Evolutionary conservation across 2,113 vertebrate genomes (phyloP).

Genomic region (Oriolus oriolus): DNA sequence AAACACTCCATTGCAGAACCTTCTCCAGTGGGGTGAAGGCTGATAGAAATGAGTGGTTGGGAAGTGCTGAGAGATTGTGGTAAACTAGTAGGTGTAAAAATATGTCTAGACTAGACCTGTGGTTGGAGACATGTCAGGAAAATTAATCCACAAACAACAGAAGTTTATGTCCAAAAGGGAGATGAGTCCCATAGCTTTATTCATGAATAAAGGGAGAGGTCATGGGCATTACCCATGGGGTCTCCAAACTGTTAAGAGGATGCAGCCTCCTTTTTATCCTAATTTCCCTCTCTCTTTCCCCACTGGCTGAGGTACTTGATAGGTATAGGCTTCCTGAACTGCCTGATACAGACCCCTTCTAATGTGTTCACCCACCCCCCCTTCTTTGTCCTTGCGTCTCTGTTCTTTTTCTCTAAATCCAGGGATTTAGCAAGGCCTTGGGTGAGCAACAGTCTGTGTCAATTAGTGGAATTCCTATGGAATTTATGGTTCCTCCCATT

Average conservation of each 20-base stretch:
- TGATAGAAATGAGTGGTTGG: not conserved
- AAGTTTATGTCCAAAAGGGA: not conserved
- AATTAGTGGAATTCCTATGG: not conserved
- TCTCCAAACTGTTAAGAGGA: not conserved
- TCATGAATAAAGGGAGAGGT: not conserved
- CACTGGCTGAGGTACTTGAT: not conserved
- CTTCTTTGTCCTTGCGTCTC: not conserved
- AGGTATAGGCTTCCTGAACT: not conserved
- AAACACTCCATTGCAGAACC: not conserved
- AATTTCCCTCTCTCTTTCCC: not conserved
- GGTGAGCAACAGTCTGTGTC: not conserved
- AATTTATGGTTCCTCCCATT: not conserved
- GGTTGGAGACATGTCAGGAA: not conserved
- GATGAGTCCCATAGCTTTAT: not conserved
- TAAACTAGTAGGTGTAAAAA: not conserved
- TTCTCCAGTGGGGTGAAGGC: not conserved
- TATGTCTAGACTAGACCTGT: not conserved
- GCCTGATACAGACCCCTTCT: not conserved
- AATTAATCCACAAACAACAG: not conserved
- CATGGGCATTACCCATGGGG: not conserved
- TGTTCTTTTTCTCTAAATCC: not conserved
- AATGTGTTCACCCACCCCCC: not conserved
- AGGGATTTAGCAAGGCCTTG: not conserved
- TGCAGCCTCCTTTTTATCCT: not conserved
- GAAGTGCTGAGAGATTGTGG: not conserved